Evolutionary conservation across 2,888 invertebrate genomes (phyloP), one percentile per base, ranked within the genome.

Genomic region (Parasteatoda lunata): DNA sequence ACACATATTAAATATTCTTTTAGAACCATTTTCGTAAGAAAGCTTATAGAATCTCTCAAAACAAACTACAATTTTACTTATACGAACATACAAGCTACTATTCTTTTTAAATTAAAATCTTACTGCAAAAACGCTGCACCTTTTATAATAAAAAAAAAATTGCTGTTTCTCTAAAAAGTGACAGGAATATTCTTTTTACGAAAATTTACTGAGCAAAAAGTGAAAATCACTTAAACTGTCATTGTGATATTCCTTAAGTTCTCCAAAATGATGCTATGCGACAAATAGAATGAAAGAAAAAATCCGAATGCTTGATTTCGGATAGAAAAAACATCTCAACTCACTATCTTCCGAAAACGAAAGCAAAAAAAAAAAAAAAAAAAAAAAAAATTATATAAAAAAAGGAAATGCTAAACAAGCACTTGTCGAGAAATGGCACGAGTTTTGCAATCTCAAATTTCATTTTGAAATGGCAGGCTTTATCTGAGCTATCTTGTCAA

Each of bases 171-270:
- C 54, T 54, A 11, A 54, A 54, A 54, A 13, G 54, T 11, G 13
- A 11, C 5, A 8, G 9, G 54, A 4, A 54, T 11, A 30, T 30
- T 30, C 30, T 30, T 30, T 30, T 30, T 30, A 30, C 8, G 13
- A 54, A 54, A 11, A 54, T 54, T 54, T 54, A 54, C 8, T 11
- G 30, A 30, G 52, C 7, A 54, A 78, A 70, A 70, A 30, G 48
- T 30, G 72, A 68, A 81, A 81, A 51, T 81, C 81, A 81, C 81
- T 81, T 75, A 75, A 81, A 81, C 54, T 81, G 81, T 75, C 81
- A 75, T 68, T 78, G 77, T 45, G 77, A 78, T 78, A 52, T 75
- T 81, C 59, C 49, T 71, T 47, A 65, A 79, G 47, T 64, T 69
- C 52, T 65, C 76, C 51, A n/a, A 15, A n/a, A 80, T 80, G 72